Percentiles rank a stretch among this genome's conserved stretches.
Conservation (phyloP, 2,888 invertebrate genomes). For the Drosophila koepferae region DNA sequence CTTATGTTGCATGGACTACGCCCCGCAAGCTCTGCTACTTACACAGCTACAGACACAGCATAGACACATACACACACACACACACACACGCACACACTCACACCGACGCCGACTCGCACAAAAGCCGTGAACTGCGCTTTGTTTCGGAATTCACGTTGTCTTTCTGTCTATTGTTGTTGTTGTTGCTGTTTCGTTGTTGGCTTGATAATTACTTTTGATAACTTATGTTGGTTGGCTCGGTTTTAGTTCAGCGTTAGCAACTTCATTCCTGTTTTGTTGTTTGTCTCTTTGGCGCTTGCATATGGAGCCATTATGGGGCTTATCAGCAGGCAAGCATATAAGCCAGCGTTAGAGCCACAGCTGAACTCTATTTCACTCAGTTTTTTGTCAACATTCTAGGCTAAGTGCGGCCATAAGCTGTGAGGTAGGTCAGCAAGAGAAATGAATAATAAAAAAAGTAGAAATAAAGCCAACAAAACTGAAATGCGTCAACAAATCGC, state of each 20-base stretch:
- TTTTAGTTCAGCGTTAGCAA: slow-evolving; percentile 32
- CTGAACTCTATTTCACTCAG: slow-evolving; percentile 24
- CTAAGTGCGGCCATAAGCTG: slow-evolving; percentile 55
- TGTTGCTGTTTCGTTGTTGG: slow-evolving; percentile 33
- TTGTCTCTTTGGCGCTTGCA: slow-evolving; percentile 36
- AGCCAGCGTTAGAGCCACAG: slow-evolving; percentile 36
- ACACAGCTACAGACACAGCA: slow-evolving; percentile 10
- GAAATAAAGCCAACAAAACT: neutral
- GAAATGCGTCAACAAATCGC: slow-evolving; percentile 3
- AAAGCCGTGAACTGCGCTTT: slow-evolving; percentile 24
- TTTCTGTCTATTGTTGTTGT: slow-evolving; percentile 24
- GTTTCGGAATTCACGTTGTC: slow-evolving; percentile 33
- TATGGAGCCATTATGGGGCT: slow-evolving; percentile 67
- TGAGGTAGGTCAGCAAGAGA: slow-evolving; percentile 47
- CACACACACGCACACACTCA: too few species aligned
- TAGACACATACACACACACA: slow-evolving; percentile 16
- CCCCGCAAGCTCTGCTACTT: slow-evolving; percentile 16
- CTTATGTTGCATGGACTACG: slow-evolving; percentile 48
- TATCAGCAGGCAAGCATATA: slow-evolving; percentile 61
- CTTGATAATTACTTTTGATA: slow-evolving; percentile 78
- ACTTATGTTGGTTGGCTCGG: slow-evolving; percentile 61
- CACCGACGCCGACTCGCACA: neutral
- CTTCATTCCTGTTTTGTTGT: slow-evolving; percentile 27
- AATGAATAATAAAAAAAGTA: neutral
- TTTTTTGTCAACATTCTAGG: slow-evolving; percentile 41